These are phyloP conservation scores for Cephonodes hylas DNA, from an alignment of 2,888 invertebrate genomes.

Conservation along the genomic window DNA sequence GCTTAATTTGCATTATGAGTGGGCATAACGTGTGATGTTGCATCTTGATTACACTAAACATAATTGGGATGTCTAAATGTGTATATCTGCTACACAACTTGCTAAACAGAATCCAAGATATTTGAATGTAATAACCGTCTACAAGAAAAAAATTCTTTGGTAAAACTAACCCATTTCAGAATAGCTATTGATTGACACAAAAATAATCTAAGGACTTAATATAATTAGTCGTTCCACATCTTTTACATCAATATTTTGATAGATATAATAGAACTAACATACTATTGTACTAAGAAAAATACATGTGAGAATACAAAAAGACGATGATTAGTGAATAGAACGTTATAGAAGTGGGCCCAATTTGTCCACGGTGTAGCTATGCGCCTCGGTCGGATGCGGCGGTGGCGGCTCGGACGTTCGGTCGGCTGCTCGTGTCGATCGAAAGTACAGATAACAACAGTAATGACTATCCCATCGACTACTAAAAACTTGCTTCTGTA, in stretches of 20 bases:
- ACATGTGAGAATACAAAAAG: neutral
- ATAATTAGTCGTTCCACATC: neutral
- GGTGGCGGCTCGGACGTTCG: slow-evolving; percentile 18
- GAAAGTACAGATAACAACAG: slow-evolving; percentile 53
- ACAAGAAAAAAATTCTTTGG: too few relatives aligned
- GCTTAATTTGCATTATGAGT: neutral
- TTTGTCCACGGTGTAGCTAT: slow-evolving; percentile 42
- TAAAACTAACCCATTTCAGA: neutral
- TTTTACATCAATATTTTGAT: neutral
- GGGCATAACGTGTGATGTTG: neutral
- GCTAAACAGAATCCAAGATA: too few relatives aligned
- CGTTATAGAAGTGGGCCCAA: slow-evolving; percentile 42
- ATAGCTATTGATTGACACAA: neutral
- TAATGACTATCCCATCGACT: slow-evolving; percentile 56
- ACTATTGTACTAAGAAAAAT: neutral
- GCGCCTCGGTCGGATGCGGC: slow-evolving; percentile 28
- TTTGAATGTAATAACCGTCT: too few relatives aligned
- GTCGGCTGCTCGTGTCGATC: slow-evolving; percentile 54
- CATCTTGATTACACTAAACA: neutral
- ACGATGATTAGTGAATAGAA: slow-evolving; percentile 16
- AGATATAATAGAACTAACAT: neutral
- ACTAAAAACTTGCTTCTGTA: slow-evolving; percentile 46
- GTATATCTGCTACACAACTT: neutral
- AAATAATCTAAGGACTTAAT: neutral
- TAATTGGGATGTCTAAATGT: neutral